Percentiles rank a stretch among this genome's conserved stretches.
Conservation (phyloP, 2,797 vertebrate species). For the Myotis daubentonii region DNA sequence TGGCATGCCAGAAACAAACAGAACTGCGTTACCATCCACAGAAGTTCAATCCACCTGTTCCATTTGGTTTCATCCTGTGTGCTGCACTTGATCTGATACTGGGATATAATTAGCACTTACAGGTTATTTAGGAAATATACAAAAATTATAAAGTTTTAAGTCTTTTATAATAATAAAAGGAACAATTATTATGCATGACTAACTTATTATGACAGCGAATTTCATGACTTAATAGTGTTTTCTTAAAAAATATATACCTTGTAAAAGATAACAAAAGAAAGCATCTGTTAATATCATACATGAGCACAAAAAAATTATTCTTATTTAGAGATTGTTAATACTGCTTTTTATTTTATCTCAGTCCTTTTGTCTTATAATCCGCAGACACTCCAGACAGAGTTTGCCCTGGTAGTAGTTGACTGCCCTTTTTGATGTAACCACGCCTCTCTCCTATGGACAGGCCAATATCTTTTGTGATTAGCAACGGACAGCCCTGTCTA, state of each 20-base stretch:
- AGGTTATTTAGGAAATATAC: slow-evolving; percentile 43
- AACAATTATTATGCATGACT: neutral
- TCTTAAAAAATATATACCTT: slow-evolving; percentile 50
- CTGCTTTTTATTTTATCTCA: slow-evolving; percentile 85
- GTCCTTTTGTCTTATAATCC: slow-evolving; percentile 82
- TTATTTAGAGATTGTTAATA: slow-evolving; percentile 81
- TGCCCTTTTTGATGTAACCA: slow-evolving; percentile 88
- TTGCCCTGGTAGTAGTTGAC: slow-evolving; percentile 85
- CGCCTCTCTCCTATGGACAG: slow-evolving; percentile 82
- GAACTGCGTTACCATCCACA: neutral
- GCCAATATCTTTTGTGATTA: slow-evolving; percentile 86
- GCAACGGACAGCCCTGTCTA: slow-evolving; percentile 85
- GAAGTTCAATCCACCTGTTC: neutral
- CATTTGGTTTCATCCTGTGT: neutral
- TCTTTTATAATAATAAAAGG: neutral
- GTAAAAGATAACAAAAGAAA: slow-evolving; percentile 66
- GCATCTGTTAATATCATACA: slow-evolving; percentile 1
- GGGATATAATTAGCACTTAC: neutral
- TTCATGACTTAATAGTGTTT: slow-evolving; percentile 1
- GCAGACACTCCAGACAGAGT: slow-evolving; percentile 80
- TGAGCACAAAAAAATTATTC: slow-evolving; percentile 65
- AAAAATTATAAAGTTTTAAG: neutral
- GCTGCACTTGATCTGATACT: neutral
- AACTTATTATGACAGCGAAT: neutral
- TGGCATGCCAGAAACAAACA: neutral